phyloP scores from a whole-genome alignment of 1,140 invertebrate genomes.

The Drosophila repleta region DNA sequence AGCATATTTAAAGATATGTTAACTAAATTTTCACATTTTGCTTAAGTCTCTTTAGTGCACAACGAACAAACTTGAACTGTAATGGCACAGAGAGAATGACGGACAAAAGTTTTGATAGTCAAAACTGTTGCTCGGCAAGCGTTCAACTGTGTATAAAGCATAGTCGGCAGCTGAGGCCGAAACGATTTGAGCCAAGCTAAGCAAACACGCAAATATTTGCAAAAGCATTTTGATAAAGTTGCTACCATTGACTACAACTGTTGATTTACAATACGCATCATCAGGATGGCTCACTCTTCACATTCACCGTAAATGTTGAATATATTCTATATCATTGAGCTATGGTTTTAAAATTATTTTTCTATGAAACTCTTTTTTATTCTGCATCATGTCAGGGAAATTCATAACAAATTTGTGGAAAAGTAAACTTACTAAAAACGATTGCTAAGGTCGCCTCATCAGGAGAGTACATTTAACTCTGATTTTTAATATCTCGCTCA shows the following conservation, averaged over 20 bases:
- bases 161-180: not conserved
- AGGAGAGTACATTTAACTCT: too few relatives aligned
- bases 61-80: not conserved
- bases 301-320: too few relatives aligned
- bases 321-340: too few relatives aligned
- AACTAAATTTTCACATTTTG: slow-evolving; percentile 10
- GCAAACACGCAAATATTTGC: slow-evolving; percentile 38
- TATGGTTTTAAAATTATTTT: too few relatives aligned
- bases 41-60: not conserved
- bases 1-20: slow-evolving; percentile 1
- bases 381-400: too few relatives aligned
- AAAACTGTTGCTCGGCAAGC: not conserved
- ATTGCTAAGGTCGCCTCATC: too few relatives aligned
- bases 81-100: not conserved
- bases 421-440: too few relatives aligned
- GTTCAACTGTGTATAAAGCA: not conserved
- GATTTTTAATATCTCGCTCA: too few relatives aligned
- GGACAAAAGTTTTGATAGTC: not conserved
- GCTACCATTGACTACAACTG: slow-evolving; percentile 9
- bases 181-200: slow-evolving; percentile 37
- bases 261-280: too few relatives aligned
- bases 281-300: too few relatives aligned
- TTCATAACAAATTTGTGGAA: too few relatives aligned
- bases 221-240: slow-evolving; percentile 33
- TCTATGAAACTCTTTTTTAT: too few relatives aligned